These are phyloP conservation scores for Rhyacophila evoluta DNA, from an alignment of 2,888 invertebrate species.

Conservation along the genomic window DNA sequence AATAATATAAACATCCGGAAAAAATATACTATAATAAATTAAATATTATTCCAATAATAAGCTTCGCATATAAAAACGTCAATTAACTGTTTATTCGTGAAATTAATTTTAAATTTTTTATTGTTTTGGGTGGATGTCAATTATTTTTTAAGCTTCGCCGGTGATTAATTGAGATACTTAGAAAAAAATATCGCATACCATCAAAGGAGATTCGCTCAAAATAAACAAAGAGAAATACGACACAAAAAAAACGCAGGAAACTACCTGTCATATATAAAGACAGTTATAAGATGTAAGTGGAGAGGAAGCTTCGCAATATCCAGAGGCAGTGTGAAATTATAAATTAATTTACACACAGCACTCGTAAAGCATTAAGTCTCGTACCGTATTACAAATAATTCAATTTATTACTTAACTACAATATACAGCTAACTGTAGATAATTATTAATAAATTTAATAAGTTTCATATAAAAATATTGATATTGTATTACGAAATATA, in stretches of 20 bases:
- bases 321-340: constrained; percentile 40
- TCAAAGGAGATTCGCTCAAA: constrained; percentile 16
- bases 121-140: not conserved
- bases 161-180: not conserved
- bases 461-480: too few species aligned
- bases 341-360: constrained; percentile 47
- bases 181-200: not conserved
- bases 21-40: not conserved
- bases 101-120: not conserved
- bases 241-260: not conserved
- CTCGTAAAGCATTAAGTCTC: constrained; percentile 46
- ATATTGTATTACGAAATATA: too few species aligned
- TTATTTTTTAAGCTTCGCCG: not conserved
- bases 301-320: constrained; percentile 28
- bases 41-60: not conserved
- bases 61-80: too few species aligned
- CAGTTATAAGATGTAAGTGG: constrained; percentile 11
- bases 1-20: not conserved
- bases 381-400: constrained; percentile 43
- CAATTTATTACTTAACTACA: constrained; percentile 25
- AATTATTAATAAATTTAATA: too few species aligned
- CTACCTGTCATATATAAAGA: constrained; percentile 17
- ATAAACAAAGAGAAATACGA: constrained; percentile 28
- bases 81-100: not conserved
- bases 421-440: too few species aligned